Conservation (phyloP, 2,797 vertebrate species). For the Micrastur ruficollis region DNA sequence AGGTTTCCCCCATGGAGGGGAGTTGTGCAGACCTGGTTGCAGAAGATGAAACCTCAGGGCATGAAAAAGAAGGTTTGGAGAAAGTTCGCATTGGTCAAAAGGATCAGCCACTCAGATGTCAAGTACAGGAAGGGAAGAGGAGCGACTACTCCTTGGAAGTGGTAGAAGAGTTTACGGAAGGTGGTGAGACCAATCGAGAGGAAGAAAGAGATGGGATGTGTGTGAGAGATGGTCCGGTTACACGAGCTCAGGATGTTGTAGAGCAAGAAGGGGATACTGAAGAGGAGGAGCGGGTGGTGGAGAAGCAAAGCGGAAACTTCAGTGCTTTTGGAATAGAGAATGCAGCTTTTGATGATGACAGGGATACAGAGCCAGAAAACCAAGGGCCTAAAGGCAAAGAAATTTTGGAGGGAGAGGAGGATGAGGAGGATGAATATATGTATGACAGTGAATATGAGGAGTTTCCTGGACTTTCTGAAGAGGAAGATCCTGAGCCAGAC, state of each 20-base stretch:
- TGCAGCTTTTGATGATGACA: conserved; percentile 88
- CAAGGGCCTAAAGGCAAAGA: conserved; percentile 69
- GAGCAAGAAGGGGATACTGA: conserved; percentile 64
- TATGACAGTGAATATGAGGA: conserved; percentile 76
- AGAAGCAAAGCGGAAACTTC: conserved; percentile 64
- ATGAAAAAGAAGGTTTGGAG: conserved; percentile 69
- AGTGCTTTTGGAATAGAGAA: conserved; percentile 87
- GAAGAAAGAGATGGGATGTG: not conserved
- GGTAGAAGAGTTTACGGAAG: not conserved
- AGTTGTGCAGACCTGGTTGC: conserved; percentile 81
- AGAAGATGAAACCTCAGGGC: conserved; percentile 85
- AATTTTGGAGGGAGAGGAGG: conserved; percentile 60
- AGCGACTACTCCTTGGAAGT: not conserved
- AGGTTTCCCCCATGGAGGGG: conserved; percentile 63
- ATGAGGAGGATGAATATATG: conserved; percentile 72
- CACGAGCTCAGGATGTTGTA: not conserved
- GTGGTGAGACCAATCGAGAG: not conserved
- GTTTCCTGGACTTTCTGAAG: conserved; percentile 86
- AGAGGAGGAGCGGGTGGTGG: conserved; percentile 70
- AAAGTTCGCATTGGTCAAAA: conserved; percentile 71
- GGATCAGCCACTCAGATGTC: not conserved
- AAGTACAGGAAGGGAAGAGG: not conserved
- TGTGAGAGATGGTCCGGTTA: not conserved
- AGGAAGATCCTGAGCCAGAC: conserved; percentile 80
- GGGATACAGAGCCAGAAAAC: conserved; percentile 78